Base-by-base conservation (phyloP, 2,888 invertebrate species). In the Proisotoma minuta region DNA sequence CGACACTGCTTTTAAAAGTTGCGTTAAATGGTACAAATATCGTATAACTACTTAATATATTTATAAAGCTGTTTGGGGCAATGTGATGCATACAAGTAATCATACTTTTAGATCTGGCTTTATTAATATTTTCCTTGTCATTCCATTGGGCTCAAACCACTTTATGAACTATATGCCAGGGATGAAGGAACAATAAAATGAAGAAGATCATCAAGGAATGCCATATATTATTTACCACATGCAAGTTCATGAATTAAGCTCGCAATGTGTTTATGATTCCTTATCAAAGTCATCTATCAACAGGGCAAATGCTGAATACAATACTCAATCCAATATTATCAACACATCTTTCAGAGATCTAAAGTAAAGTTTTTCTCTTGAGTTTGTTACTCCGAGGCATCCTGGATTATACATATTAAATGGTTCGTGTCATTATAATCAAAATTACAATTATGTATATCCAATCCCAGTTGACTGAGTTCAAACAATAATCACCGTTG, bases 401-500 rank as follows among this genome's bases (percentile, higher is more conserved):
- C 5, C 34, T 15, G 34, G 34, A 34, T 20, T 20, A 43, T 43
- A 20, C 43, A 43, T 43, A 43, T 43, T 43, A 43, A 43, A 20
- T 43, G 43, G 20, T 34, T 15, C 34, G 8, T 43, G 43, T 15
- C 43, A 43, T n/a, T 43, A 43, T 43, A 43, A 43, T 43, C 43
- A n/a, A 43, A 43, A 43, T 43, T n/a, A n/a, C 5, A 43, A 34
- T n/a, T n/a, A n/a, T n/a, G n/a, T n/a, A n/a, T n/a, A 34, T 34
- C 8, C 34, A 34, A 43, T 43, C 20, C 4, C 18, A 43, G 20
- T 43, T 43, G 43, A 43, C 15, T 43, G 5, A 34, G 15, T 15
- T 34, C 53, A 54, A 54, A 54, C 53, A 54, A 54, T 54, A 39
- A 22, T 54, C 39, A 18, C 39, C 23, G 53, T 54, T 54, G 53